These are phyloP conservation scores for Xenopus petersii DNA, from an alignment of 2,797 vertebrate genomes.

Conservation along the genomic window DNA sequence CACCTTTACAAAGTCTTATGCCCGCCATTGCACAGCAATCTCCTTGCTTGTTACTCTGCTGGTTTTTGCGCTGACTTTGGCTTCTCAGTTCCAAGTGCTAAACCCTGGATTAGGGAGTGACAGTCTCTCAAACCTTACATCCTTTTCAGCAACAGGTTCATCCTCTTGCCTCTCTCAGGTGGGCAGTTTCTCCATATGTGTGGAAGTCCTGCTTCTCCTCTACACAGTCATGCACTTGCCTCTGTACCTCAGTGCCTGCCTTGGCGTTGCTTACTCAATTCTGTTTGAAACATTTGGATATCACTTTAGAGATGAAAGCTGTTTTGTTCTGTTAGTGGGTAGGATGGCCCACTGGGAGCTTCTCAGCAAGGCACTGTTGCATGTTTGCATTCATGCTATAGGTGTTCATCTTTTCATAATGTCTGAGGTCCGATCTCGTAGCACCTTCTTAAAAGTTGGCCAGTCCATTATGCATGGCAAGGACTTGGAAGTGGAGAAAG, in stretches of 20 bases:
- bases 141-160: conserved; percentile 18
- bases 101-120: conserved; percentile 65
- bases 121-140: conserved; percentile 57
- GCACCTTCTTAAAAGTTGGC: conserved; percentile 96
- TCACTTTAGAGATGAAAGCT: conserved; percentile 69
- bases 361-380: conserved; percentile 83
- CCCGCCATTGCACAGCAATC: conserved; percentile 78
- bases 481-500: conserved; percentile 97
- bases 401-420: conserved; percentile 95
- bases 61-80: conserved; percentile 84
- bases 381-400: conserved; percentile 86
- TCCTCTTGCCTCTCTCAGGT: conserved; percentile 83
- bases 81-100: conserved; percentile 77
- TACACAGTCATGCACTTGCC: conserved; percentile 94
- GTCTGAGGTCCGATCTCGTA: conserved; percentile 94
- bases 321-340: conserved; percentile 52
- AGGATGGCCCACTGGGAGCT: conserved; percentile 75
- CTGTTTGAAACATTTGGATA: conserved; percentile 88
- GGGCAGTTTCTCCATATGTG: conserved; percentile 90
- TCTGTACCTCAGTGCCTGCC: conserved; percentile 84
- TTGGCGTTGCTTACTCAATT: conserved; percentile 86
- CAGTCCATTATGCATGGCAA: conserved; percentile 98
- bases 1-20: conserved; percentile 84
- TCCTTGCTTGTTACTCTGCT: conserved; percentile 81
- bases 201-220: conserved; percentile 88